Base-by-base conservation (phyloP, 2,113 vertebrate genomes). In the Mesitornis unicolor region DNA sequence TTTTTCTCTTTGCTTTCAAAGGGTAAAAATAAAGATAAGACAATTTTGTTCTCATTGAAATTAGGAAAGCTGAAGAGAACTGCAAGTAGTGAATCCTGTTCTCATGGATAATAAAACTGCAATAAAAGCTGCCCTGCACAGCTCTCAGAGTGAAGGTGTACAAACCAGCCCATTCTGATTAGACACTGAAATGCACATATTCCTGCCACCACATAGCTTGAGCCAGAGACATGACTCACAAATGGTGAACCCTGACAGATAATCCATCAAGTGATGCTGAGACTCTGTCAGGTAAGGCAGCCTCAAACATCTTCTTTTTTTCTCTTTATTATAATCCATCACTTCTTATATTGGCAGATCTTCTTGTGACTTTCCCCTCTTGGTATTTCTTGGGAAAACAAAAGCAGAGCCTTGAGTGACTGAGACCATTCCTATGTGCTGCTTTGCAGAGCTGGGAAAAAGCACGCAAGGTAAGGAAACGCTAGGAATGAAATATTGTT, bases 21-120 rank as follows among this genome's bases (percentile, higher is more conserved):
- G 35, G 19, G 28, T 80, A 35, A 76, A 89, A 96, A 64, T 78
- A 87, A 93, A 91, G 79, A 78, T 83, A 91, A 96, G 43, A n/a
- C 31, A 59, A 60, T 82, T 86, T 18, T 86, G 13, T 64, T 40
- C 53, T 71, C 21, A 78, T 93, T 90, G 78, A 59, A 36, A 57
- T 67, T 71, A 69, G 42, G 51, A 45, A 80, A 31, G 31, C 75
- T 81, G 63, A 81, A 69, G 60, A 83, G 73, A 87, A 50, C 29
- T 81, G 38, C 51, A 64, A 45, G 11, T 53, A 57, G n/a, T 68
- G 57, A 87, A 71, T 83, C 69, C 18, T 70, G 29, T 91, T 94
- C 77, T 59, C 50, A 16, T 16, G 64, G 38, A 31, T 79, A 81
- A 89, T 40, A 73, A 94, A 92, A 59, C 21, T 80, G 29, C 87